These are phyloP conservation scores for Rhagonycha lutea DNA, from an alignment of 2,888 invertebrate genomes.

Conservation along the genomic window DNA sequence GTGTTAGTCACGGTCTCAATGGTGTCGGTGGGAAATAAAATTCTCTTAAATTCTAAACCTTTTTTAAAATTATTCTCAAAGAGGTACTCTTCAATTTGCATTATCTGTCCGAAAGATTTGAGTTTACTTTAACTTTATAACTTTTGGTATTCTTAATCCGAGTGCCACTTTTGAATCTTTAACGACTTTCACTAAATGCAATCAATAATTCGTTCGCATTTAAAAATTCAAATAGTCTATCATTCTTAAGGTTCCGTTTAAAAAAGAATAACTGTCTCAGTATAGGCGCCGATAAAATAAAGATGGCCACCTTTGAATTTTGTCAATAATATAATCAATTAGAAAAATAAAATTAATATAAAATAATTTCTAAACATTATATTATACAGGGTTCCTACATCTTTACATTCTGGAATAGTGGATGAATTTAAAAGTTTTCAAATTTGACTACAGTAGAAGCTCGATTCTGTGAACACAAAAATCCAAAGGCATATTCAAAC, in stretches of 20 bases:
- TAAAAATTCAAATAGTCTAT: neutral
- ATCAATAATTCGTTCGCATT: neutral
- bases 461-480: too few relatives aligned
- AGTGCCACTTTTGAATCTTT: neutral
- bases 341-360: too few relatives aligned
- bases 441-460: too few relatives aligned
- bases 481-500: too few relatives aligned
- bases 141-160: constrained; percentile 15
- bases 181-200: neutral
- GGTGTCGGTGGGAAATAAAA: constrained; percentile 34
- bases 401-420: too few relatives aligned
- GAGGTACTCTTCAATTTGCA: constrained; percentile 36
- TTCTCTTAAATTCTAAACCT: constrained; percentile 37
- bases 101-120: constrained; percentile 21
- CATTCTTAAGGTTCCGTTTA: neutral
- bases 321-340: too few relatives aligned
- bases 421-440: too few relatives aligned
- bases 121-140: constrained; percentile 13
- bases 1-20: constrained; percentile 29
- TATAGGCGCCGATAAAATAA: too few relatives aligned
- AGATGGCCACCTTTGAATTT: too few relatives aligned
- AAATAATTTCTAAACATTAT: too few relatives aligned
- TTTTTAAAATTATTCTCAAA: constrained; percentile 37
- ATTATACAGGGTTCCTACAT: too few relatives aligned
- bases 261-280: neutral